A percentile compares a stretch with the other conserved stretches of the same genome.
Evolutionary conservation across 2,888 invertebrate species (phyloP).

Genomic region (Tubulanus polymorphus): DNA sequence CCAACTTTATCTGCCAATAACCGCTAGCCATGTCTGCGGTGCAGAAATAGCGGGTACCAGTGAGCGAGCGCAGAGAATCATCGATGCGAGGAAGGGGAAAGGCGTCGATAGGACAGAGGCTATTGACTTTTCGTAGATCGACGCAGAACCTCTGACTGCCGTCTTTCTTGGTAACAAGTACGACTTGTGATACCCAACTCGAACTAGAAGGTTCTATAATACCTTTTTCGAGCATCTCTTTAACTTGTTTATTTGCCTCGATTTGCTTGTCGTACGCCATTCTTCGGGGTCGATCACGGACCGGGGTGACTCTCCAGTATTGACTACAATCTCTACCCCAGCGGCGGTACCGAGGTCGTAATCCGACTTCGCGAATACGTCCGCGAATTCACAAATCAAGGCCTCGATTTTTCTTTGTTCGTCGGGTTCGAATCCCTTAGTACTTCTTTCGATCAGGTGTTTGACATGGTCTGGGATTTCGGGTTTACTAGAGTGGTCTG

Average conservation of each 20-base stretch:
- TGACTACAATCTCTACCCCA: not conserved
- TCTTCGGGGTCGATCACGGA: not conserved
- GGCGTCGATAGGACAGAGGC: not conserved
- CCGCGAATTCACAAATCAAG: not conserved
- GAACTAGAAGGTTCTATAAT: not conserved
- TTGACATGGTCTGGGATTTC: not conserved
- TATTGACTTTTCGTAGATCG: not conserved
- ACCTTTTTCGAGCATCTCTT: not conserved
- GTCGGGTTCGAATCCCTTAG: not conserved
- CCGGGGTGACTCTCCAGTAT: constrained; percentile 1
- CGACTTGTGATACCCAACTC: not conserved
- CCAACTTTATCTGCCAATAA: constrained; percentile 6
- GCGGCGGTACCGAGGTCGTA: not conserved
- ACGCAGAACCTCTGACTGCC: not conserved
- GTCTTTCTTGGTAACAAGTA: not conserved
- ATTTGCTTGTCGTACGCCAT: not conserved
- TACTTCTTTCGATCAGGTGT: not conserved
- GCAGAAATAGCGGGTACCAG: constrained; percentile 1
- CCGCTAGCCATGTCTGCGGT: constrained; percentile 5
- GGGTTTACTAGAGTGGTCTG: not conserved
- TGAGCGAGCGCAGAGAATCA: constrained; percentile 3
- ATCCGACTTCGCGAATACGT: not conserved
- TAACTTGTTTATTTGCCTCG: not conserved
- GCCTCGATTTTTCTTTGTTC: not conserved
- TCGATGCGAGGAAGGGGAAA: constrained; percentile 8